phyloP scores from a whole-genome alignment of 2,113 vertebrate species.

The Neolamprologus devosi region DNA sequence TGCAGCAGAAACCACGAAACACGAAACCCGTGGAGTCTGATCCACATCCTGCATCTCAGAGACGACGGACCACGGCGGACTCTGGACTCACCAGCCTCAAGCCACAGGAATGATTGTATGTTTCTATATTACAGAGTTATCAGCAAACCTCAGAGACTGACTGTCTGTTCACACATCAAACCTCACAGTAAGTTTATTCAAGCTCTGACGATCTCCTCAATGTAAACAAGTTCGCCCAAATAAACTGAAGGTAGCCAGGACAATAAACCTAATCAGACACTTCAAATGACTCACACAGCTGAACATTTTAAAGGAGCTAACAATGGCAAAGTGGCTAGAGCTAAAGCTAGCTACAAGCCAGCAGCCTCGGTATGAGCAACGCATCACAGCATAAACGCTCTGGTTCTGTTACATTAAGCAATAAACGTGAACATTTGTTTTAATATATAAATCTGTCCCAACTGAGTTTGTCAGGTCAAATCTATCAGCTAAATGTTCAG shows the following conservation, averaged over 20 bases:
- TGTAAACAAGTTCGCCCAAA: not conserved
- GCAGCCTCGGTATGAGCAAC: not conserved
- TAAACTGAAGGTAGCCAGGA: not conserved
- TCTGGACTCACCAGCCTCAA: not conserved
- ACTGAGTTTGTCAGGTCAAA: not conserved
- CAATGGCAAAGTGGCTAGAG: not conserved
- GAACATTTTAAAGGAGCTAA: not conserved
- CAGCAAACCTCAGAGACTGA: not conserved
- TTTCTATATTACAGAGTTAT: not conserved
- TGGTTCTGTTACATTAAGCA: not conserved
- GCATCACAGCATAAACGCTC: not conserved
- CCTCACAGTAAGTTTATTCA: not conserved
- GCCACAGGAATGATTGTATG: not conserved
- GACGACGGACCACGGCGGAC: accelerated
- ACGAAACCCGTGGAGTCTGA: not conserved
- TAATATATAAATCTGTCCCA: not conserved
- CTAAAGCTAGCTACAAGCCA: not conserved
- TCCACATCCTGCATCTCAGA: not conserved
- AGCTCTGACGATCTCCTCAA: no score
- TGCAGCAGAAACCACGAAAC: not conserved
- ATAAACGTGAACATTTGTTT: not conserved
- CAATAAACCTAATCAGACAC: not conserved
- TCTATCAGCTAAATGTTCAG: not conserved
- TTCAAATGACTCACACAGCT: not conserved
- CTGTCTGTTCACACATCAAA: not conserved